phyloP scores from a whole-genome alignment of 2,113 vertebrate genomes.

The Amazona guildingii region DNA sequence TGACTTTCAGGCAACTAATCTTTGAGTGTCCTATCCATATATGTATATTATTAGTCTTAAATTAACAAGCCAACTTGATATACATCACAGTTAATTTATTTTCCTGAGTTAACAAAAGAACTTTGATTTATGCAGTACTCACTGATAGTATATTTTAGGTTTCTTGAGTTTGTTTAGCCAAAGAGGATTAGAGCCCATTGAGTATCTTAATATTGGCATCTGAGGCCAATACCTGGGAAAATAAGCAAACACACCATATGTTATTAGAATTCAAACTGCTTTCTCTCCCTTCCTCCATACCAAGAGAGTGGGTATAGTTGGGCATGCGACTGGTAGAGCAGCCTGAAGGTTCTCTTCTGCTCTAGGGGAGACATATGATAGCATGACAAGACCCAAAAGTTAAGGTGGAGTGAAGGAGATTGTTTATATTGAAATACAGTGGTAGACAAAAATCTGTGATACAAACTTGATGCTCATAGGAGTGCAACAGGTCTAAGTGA shows the following conservation, averaged over 20 bases:
- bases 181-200: not conserved
- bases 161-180: not conserved
- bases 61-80: not conserved
- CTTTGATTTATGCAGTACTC: not conserved
- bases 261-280: not conserved
- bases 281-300: not conserved
- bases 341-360: not conserved
- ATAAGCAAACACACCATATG: not conserved
- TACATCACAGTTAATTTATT: not conserved
- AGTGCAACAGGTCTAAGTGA: not conserved
- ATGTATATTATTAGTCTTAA: not conserved
- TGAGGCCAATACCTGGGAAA: not conserved
- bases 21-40: not conserved
- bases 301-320: not conserved
- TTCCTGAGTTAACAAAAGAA: not conserved
- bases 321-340: not conserved
- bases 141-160: not conserved
- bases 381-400: not conserved
- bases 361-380: not conserved
- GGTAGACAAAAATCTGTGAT: not conserved
- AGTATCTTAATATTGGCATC: not conserved
- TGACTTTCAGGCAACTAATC: not conserved
- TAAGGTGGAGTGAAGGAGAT: not conserved
- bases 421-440: not conserved
- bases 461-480: not conserved